A percentile compares a stretch with the other conserved stretches of the same genome.
Conservation (phyloP, 2,113 vertebrate genomes). For the Phyllopteryx taeniolatus region DNA sequence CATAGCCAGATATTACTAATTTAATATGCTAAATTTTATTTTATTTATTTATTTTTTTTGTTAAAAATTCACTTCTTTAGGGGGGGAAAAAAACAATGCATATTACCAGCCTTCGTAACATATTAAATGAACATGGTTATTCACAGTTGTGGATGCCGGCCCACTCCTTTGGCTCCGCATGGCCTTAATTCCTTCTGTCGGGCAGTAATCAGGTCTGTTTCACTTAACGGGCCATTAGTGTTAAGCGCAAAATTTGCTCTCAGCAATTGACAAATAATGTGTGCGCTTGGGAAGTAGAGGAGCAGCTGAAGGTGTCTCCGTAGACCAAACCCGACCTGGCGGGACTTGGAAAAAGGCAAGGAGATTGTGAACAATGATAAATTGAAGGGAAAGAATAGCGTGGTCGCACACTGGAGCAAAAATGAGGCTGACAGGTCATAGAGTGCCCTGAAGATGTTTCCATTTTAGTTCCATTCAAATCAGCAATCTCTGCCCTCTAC, state of each 20-base stretch:
- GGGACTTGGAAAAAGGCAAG: constrained; percentile 51
- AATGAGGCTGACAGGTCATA: constrained; percentile 84
- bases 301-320: constrained; percentile 10
- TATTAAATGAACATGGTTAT: constrained; percentile 52
- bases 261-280: constrained; percentile 70
- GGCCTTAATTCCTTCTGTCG: constrained; percentile 83
- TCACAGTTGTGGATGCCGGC: constrained; percentile 52
- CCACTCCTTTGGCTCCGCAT: constrained; percentile 48
- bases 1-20: neutral
- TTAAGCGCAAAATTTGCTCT: constrained; percentile 83
- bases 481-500: constrained; percentile 84
- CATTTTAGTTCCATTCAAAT: constrained; percentile 84
- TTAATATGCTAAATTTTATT: neutral
- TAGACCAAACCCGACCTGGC: constrained; percentile 70
- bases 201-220: constrained; percentile 93
- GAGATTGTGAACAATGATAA: constrained; percentile 14
- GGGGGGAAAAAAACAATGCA: neutral
- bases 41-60: neutral
- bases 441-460: constrained; percentile 86
- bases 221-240: constrained; percentile 89
- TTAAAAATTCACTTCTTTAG: neutral
- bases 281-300: constrained; percentile 37
- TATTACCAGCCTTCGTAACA: constrained; percentile 44
- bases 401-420: constrained; percentile 64
- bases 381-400: constrained; percentile 34